Percentiles rank a stretch among this genome's conserved stretches.
These are phyloP conservation scores for Saguinus midas DNA, from an alignment of 2,113 vertebrate species.

Conservation along the genomic window DNA sequence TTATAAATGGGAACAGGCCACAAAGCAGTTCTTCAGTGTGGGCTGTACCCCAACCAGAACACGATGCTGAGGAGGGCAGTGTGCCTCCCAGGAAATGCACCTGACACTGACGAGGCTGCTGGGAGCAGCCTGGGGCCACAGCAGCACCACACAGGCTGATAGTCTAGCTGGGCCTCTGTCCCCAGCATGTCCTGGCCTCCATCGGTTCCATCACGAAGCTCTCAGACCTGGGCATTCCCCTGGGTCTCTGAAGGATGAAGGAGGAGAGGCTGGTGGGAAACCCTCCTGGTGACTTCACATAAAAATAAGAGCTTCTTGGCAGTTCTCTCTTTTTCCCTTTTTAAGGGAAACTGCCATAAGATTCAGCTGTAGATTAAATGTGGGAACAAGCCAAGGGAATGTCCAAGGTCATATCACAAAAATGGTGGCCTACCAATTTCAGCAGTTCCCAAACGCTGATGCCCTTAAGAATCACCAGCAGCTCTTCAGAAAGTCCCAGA, in stretches of 20 bases:
- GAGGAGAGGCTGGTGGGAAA: neutral
- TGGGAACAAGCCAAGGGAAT: neutral
- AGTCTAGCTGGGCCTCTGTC: neutral
- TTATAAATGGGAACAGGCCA: no score
- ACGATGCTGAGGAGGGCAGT: no score
- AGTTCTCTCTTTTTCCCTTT: neutral
- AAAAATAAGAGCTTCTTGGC: neutral
- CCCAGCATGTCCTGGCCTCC: neutral
- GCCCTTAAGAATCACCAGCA: neutral
- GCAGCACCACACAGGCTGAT: accelerated
- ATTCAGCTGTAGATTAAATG: neutral
- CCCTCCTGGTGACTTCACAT: neutral
- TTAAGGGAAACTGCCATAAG: neutral
- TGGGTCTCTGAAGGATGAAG: neutral
- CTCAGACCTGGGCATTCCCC: neutral
- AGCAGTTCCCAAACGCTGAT: neutral
- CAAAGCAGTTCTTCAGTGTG: neutral
- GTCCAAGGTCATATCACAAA: neutral
- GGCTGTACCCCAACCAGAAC: neutral
- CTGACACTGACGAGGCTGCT: accelerated
- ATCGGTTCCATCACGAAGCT: neutral
- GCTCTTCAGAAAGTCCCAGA: neutral
- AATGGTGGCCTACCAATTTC: neutral
- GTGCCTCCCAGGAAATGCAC: no score
- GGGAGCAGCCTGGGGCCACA: neutral